phyloP scores from a whole-genome alignment of 2,888 invertebrate species.

The Rosalia funebris region DNA sequence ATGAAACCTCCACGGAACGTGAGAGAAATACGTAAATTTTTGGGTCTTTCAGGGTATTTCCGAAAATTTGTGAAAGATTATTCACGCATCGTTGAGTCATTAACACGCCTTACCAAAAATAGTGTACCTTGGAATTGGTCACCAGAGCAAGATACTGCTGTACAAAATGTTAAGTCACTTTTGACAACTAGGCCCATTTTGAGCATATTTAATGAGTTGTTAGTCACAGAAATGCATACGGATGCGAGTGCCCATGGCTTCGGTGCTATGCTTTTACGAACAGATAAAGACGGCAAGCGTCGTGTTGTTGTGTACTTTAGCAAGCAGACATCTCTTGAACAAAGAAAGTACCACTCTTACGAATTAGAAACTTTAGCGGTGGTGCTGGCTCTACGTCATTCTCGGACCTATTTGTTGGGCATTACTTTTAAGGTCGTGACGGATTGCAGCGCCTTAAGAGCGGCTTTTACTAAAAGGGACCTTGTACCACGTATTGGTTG shows the following conservation, averaged over 20 bases:
- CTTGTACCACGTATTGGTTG: too few species aligned
- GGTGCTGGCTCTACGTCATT: not conserved
- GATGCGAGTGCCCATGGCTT: not conserved
- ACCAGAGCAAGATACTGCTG: not conserved
- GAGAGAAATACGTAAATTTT: not conserved
- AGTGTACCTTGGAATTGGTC: not conserved
- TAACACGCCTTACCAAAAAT: not conserved
- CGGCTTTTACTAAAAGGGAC: not conserved
- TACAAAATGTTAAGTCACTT: not conserved
- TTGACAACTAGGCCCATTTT: not conserved
- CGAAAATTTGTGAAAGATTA: too few species aligned
- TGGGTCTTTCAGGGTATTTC: too few species aligned
- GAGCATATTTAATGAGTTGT: not conserved
- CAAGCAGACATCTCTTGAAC: not conserved
- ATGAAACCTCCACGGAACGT: not conserved
- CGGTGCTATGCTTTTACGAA: not conserved
- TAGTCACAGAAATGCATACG: not conserved
- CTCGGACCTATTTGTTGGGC: not conserved
- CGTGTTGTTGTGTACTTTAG: not conserved
- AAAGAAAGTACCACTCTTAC: not conserved
- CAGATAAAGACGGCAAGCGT: not conserved
- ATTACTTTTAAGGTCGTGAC: not conserved
- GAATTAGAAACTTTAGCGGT: not conserved
- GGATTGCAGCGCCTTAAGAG: not conserved
- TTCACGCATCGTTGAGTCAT: not conserved